Evolutionary conservation across 2,888 invertebrate species (phyloP), one percentile per base, ranked within the genome.

Genomic region (Thereva unica): DNA sequence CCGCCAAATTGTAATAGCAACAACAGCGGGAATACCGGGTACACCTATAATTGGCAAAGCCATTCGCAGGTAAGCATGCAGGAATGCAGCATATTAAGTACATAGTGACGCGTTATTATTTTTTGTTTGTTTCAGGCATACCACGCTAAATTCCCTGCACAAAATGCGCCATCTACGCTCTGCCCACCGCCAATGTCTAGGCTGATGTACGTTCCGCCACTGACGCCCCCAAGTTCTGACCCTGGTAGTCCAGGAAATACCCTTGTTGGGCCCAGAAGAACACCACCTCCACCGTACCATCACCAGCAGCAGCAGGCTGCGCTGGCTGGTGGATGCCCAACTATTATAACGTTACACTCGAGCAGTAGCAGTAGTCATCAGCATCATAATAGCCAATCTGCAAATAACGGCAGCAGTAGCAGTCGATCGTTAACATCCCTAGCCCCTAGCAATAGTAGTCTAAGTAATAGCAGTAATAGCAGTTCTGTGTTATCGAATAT

Each of bases 181-280:
- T 71, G 71, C 57, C 68, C 71, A 68, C 83, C 85, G 49, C 83
- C 85, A 72, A 84, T 84, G 79, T 83, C 85, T 69, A 82, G 87
- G 76, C 81, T 87, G 72, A 87, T 91, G 84, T 92, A 92, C 82
- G 91, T 90, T 78, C 90, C 92, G 49, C 93, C 93, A 49, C 82
- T 93, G 75, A 93, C 93, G 72, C 93, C 93, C 49, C 93, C 93
- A 72, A 91, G 90, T 78, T 93, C 93, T 66, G 93, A 93, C 78
- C 93, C 93, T 68, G 93, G 92, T 71, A 91, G 91, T 74, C 91
- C 92, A 8, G 89, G 89, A 70, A 87, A 87, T 78, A 84, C 88
- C 69, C 83, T 87, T 82, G 86, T 85, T 67, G 86, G 87, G 70
- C 87, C 84, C 70, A 82, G 90, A 67, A 84, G 90, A 75, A 87